Evolutionary conservation across 2,888 invertebrate species (phyloP), one percentile per base, ranked within the genome.

Genomic region (Melanchra persicariae): DNA sequence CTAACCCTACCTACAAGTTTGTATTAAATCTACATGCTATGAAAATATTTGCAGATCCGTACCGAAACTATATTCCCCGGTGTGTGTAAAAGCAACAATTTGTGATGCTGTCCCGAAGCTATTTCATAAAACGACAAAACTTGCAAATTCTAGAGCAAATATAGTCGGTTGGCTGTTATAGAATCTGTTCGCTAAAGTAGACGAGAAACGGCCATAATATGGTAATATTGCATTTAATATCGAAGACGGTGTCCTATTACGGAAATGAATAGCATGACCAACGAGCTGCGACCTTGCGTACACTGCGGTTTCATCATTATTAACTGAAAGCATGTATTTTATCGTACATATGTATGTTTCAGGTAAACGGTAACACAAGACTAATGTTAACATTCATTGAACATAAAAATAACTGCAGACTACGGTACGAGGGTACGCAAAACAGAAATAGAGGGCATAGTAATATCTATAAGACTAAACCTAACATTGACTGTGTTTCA

Each of bases 251-350:
- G 85, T 93, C 88, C 70, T 81, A 86, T 93, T 91, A 90, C 93
- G 93, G 94, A 94, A 93, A 92, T 88, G 85, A 86, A 87, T 88
- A 87, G 88, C 87, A 88, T 90, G 91, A 91, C 87, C 88, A 86
- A 68, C 76, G 63, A 74, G 74, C 81, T 57, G 52, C 87, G 90
- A 89, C 93, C 94, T 93, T 93, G 92, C 82, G 74, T 70, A 83
- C 79, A 68, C 83, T 88, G 91, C 83, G 89, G 91, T 88, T 87
- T 86, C 85, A 87, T 86, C 87, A 83, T 86, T 82, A 84, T 76
- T 63, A 74, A 70, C 79, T 79, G 69, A 78, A 85, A 78, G 72
- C 55, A 69, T 60, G 54, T 79, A 66, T 69, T 57, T 64, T 70
- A 76, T 70, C 15, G 58, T 67, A 67, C n/a, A n/a, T n/a, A n/a